Evolutionary conservation across 2,797 vertebrate genomes (phyloP).

Genomic region (Knipowitschia caucasica): DNA sequence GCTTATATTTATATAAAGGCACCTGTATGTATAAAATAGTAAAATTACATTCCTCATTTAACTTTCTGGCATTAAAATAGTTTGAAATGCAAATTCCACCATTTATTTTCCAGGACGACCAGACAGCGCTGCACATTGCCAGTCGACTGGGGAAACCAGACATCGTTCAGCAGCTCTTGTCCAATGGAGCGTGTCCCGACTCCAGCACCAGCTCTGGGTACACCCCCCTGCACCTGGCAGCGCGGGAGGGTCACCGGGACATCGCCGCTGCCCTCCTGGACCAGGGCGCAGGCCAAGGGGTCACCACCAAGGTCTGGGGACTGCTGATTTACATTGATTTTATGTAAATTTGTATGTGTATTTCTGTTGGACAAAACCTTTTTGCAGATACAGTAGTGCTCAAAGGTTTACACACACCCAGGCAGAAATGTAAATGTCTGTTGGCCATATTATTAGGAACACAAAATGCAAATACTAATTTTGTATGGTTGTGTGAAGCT

Average conservation of each 20-base stretch:
- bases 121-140: conserved; percentile 94
- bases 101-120: conserved; percentile 82
- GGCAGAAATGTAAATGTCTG: too few species aligned
- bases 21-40: too few species aligned
- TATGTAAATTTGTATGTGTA: too few species aligned
- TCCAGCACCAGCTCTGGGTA: conserved; percentile 93
- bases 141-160: conserved; percentile 93
- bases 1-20: too few species aligned
- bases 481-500: too few species aligned
- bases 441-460: too few species aligned
- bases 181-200: conserved; percentile 85
- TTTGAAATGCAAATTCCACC: neutral
- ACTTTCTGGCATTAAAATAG: too few species aligned
- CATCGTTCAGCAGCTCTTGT: conserved; percentile 90
- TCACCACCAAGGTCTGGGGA: conserved; percentile 98
- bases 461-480: too few species aligned
- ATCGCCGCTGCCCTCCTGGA: conserved; percentile 88
- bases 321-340: too few species aligned
- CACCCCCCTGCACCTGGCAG: conserved; percentile 90
- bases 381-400: too few species aligned
- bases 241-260: conserved; percentile 90
- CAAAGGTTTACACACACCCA: too few species aligned
- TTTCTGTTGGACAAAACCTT: too few species aligned
- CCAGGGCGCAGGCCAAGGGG: conserved; percentile 84
- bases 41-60: neutral